phyloP scores from a whole-genome alignment of 2,888 invertebrate species.

The Protophormia terraenovae region DNA sequence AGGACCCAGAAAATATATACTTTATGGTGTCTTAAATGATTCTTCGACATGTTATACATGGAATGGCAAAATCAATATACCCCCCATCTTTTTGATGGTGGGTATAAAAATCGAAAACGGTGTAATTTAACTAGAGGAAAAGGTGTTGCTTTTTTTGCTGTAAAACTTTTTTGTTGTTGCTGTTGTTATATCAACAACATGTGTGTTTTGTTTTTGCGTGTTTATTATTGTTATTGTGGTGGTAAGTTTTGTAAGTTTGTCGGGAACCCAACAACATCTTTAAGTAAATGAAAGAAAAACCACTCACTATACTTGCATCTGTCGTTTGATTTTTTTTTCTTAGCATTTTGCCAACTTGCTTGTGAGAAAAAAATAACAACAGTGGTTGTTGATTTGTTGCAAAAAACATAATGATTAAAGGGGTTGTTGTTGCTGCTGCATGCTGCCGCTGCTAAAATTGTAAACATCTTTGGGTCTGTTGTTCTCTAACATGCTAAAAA shows the following conservation, averaged over 20 bases:
- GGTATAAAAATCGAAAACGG: too few relatives aligned
- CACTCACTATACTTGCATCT: conserved; percentile 65
- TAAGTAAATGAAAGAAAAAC: conserved; percentile 51
- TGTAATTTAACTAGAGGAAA: conserved; percentile 39
- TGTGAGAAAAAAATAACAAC: conserved; percentile 25
- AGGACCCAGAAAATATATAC: too few relatives aligned
- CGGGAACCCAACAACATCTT: conserved; percentile 46
- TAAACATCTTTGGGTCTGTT: not conserved
- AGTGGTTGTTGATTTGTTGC: conserved; percentile 48
- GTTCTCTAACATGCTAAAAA: not conserved
- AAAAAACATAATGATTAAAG: conserved; percentile 15
- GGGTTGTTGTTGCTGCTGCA: conserved; percentile 39
- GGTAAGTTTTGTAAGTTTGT: not conserved
- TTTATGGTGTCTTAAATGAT: too few relatives aligned
- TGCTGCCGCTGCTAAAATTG: too few relatives aligned
- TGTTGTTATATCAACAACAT: conserved; percentile 50
- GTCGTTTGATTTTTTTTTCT: conserved; percentile 47
- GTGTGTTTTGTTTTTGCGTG: conserved; percentile 57
- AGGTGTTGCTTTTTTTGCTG: conserved; percentile 41
- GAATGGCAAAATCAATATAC: too few relatives aligned
- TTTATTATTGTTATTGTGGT: conserved; percentile 27
- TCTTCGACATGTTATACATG: too few relatives aligned
- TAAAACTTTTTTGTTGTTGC: conserved; percentile 1
- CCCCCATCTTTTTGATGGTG: too few relatives aligned
- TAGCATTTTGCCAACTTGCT: conserved; percentile 28